A percentile compares a stretch with the other conserved stretches of the same genome.
These are phyloP conservation scores for Ciconia stormi DNA, from an alignment of 2,113 vertebrate species.

Conservation along the genomic window DNA sequence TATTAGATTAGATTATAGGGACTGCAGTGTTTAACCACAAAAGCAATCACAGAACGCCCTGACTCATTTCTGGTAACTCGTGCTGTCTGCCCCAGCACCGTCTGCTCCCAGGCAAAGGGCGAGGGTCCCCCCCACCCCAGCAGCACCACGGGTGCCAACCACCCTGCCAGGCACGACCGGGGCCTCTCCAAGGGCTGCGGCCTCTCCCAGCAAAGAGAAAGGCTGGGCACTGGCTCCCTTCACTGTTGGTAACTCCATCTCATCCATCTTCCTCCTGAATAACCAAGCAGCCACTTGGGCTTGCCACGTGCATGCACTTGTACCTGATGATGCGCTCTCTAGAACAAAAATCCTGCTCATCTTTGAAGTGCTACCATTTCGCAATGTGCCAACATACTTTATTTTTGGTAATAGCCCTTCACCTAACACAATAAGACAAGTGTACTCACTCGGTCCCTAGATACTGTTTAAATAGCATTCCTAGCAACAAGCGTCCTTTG, in stretches of 20 bases:
- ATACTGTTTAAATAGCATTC: background rate
- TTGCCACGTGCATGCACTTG: background rate
- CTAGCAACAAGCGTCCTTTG: background rate
- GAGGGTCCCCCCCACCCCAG: fast-evolving
- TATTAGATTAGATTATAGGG: background rate
- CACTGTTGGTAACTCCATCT: fast-evolving
- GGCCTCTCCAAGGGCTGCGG: background rate
- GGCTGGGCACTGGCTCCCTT: background rate
- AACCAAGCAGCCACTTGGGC: background rate
- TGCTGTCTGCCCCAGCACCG: fast-evolving
- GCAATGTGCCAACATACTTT: background rate
- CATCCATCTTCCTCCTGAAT: background rate
- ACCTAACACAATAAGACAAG: slow-evolving; percentile 1
- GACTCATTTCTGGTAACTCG: background rate
- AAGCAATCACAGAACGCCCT: background rate
- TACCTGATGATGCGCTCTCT: background rate
- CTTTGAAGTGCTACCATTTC: background rate
- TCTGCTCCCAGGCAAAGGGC: background rate
- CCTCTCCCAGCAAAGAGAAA: background rate
- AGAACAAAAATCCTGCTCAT: slow-evolving; percentile 13
- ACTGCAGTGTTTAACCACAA: background rate
- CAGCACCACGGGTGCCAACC: background rate
- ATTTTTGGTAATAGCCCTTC: slow-evolving; percentile 37
- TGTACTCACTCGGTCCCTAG: background rate
- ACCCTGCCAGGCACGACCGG: background rate